Conservation (phyloP, 2,888 invertebrate genomes). For the Mechanitis messenoides region DNA sequence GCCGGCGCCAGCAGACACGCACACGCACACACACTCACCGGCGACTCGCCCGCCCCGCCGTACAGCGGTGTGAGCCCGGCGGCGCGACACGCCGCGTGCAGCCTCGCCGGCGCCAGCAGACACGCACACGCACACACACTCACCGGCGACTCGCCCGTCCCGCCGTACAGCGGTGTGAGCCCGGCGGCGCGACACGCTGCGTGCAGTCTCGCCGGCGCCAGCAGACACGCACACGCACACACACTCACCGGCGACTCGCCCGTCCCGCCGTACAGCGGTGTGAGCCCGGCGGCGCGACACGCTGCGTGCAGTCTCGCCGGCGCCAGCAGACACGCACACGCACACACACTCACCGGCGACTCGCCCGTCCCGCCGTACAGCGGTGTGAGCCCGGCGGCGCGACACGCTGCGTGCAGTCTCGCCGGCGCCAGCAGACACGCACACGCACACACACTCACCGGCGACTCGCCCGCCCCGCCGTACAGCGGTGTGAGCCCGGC, state of each 20-base stretch:
- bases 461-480: conserved; percentile 34
- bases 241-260: conserved; percentile 43
- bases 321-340: conserved; percentile 76
- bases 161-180: conserved; percentile 73
- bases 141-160: conserved; percentile 42
- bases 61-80: conserved; percentile 79
- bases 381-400: conserved; percentile 77
- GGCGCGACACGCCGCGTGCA: conserved; percentile 74
- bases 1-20: conserved; percentile 78
- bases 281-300: conserved; percentile 75
- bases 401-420: conserved; percentile 75
- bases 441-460: conserved; percentile 43
- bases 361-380: conserved; percentile 52
- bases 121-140: conserved; percentile 52
- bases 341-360: conserved; percentile 41
- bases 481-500: conserved; percentile 79
- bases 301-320: conserved; percentile 77
- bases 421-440: conserved; percentile 78
- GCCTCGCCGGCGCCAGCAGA: conserved; percentile 76
- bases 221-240: conserved; percentile 65
- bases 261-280: conserved; percentile 67
- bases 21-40: conserved; percentile 43
- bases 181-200: conserved; percentile 76
- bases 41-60: conserved; percentile 34
- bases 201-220: conserved; percentile 78